Evolutionary conservation across 2,113 vertebrate species (phyloP), one percentile per base, ranked within the genome.

Genomic region (Vombatus ursinus): DNA sequence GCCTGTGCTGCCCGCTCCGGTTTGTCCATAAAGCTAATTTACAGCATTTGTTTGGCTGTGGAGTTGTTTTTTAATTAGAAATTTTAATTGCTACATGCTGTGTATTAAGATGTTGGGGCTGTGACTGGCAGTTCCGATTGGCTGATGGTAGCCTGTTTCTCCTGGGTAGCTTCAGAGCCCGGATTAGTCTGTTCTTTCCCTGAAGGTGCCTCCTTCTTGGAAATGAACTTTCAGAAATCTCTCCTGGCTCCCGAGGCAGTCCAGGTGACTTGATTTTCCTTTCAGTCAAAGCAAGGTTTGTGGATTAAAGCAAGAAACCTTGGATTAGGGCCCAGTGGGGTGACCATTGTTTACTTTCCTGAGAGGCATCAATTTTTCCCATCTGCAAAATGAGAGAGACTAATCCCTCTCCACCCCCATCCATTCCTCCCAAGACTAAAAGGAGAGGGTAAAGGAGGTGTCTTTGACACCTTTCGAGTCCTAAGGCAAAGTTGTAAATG

Each of bases 61-160:
- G 98, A 94, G 92, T 91, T 49, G 3, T 53, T 0, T 54, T 95
- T 90, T 98, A 98, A 98, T 98, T 98, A 98, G 94, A 96, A 98
- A 96, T 98, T 97, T 98, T 98, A 98, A 98, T 98, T 98, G 98
- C 52, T 96, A 93, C 94, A 96, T 97, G 96, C 98, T 97, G 97
- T 93, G 97, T 97, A 98, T 98, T 98, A 98, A 98, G 97, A 98
- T 97, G 97, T 98, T 94, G 96, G 98, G 97, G 97, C 97, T 97
- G 97, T 98, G 98, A 98, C 94, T 98, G 98, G 96, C 97, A 98
- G 96, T 94, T 97, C 0, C 50, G 92, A 97, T 96, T 96, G 97
- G 97, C 97, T 95, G 97, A 50, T 96, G 96, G 96, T 97, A 98
- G 96, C 94, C 97, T 97, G 94, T 96, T 97, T 98, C 97, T 96